Conservation (phyloP, 2,797 vertebrate genomes). For the Acomys russatus region DNA sequence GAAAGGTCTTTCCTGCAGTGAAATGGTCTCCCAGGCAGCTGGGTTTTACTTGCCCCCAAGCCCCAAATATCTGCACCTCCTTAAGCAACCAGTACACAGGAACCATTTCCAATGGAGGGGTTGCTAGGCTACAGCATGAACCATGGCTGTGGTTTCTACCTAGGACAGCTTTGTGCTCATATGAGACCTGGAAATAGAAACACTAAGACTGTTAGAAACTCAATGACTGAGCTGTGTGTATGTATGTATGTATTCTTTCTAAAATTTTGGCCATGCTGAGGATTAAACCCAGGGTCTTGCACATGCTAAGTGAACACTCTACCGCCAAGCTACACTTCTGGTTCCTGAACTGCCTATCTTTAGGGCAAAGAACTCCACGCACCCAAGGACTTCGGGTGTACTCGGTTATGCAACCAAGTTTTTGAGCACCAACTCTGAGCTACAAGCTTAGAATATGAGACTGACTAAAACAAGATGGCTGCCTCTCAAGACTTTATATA, state of each 20-base stretch:
- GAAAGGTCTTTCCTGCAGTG: neutral
- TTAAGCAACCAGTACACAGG: neutral
- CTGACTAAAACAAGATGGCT: neutral
- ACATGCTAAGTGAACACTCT: neutral
- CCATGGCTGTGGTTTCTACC: constrained; percentile 52
- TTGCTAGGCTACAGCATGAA: neutral
- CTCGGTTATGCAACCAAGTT: neutral
- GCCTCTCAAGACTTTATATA: neutral
- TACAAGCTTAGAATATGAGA: neutral
- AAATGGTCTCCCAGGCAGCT: neutral
- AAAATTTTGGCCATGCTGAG: neutral
- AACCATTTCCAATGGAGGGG: neutral
- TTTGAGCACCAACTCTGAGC: neutral
- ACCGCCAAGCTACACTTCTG: neutral
- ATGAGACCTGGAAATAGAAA: constrained; percentile 71
- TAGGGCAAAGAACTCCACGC: neutral
- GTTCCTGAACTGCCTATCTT: neutral
- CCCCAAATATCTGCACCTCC: neutral
- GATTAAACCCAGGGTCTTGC: neutral
- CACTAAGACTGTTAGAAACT: constrained; percentile 28
- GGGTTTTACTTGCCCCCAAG: neutral
- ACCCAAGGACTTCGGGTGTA: neutral
- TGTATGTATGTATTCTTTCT: neutral
- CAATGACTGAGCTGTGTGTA: neutral
- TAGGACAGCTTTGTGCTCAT: neutral